These are phyloP conservation scores for Crenuchus spilurus DNA, from an alignment of 2,797 vertebrate species.

Conservation along the genomic window DNA sequence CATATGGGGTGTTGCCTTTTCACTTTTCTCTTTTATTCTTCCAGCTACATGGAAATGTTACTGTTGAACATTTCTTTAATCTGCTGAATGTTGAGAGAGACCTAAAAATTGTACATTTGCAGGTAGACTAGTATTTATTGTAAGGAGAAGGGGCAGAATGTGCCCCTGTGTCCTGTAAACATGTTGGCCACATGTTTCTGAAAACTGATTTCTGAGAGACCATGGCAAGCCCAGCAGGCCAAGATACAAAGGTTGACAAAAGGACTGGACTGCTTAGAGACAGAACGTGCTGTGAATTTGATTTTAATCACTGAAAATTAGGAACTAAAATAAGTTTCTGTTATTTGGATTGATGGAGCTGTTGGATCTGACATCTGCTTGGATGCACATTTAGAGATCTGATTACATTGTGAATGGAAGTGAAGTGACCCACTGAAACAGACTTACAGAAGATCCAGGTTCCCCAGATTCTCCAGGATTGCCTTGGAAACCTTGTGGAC, in stretches of 20 bases:
- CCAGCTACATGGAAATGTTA: too few species aligned
- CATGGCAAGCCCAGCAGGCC: not conserved
- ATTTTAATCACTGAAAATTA: constrained; percentile 75
- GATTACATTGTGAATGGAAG: constrained; percentile 53
- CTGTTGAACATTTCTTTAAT: too few species aligned
- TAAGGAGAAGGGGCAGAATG: not conserved
- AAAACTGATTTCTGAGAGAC: not conserved
- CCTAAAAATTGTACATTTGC: not conserved
- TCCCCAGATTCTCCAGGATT: constrained; percentile 90
- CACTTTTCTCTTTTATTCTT: too few species aligned
- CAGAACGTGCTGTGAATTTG: constrained; percentile 53
- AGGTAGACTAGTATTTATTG: not conserved
- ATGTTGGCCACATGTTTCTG: not conserved
- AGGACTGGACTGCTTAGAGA: not conserved
- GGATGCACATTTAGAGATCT: constrained; percentile 37
- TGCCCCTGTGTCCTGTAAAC: not conserved
- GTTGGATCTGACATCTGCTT: constrained; percentile 36
- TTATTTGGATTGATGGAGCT: constrained; percentile 13
- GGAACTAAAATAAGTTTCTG: constrained; percentile 51
- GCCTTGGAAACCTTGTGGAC: constrained; percentile 97
- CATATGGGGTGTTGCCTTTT: too few species aligned
- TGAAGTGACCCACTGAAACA: not conserved
- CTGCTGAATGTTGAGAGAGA: too few species aligned
- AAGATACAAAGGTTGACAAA: not conserved
- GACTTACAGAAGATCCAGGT: constrained; percentile 83